phyloP scores from a whole-genome alignment of 2,888 invertebrate genomes.

The Gymnocheta viridis region DNA sequence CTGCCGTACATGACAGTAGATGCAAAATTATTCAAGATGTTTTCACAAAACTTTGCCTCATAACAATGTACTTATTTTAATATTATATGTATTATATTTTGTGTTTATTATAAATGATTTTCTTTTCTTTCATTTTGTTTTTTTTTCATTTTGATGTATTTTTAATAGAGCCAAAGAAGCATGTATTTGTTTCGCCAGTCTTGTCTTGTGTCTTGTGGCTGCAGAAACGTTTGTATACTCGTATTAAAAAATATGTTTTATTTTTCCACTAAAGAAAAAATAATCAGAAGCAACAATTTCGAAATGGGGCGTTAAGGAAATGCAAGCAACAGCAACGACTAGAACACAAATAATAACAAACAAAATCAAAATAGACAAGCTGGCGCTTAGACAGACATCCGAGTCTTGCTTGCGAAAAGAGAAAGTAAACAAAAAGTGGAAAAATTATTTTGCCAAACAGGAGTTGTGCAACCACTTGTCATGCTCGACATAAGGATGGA shows the following conservation, averaged over 20 bases:
- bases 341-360: background rate
- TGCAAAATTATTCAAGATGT: background rate
- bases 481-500: background rate
- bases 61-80: too few relatives aligned
- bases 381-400: slow-evolving; percentile 17
- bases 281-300: slow-evolving; percentile 52
- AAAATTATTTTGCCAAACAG: background rate
- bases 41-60: background rate
- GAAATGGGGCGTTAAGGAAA: slow-evolving; percentile 46
- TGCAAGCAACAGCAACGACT: slow-evolving; percentile 6
- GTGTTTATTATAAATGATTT: too few relatives aligned
- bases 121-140: too few relatives aligned
- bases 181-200: background rate
- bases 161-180: too few relatives aligned
- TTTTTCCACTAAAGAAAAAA: slow-evolving; percentile 1
- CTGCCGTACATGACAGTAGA: background rate
- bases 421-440: background rate
- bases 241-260: background rate
- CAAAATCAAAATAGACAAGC: slow-evolving; percentile 27
- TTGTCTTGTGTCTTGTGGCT: too few relatives aligned
- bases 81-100: too few relatives aligned
- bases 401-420: background rate
- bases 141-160: too few relatives aligned
- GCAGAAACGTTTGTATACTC: background rate
- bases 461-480: slow-evolving; percentile 36